These are phyloP conservation scores for Amphilophus citrinellus DNA, from an alignment of 2,113 vertebrate species.

Conservation along the genomic window DNA sequence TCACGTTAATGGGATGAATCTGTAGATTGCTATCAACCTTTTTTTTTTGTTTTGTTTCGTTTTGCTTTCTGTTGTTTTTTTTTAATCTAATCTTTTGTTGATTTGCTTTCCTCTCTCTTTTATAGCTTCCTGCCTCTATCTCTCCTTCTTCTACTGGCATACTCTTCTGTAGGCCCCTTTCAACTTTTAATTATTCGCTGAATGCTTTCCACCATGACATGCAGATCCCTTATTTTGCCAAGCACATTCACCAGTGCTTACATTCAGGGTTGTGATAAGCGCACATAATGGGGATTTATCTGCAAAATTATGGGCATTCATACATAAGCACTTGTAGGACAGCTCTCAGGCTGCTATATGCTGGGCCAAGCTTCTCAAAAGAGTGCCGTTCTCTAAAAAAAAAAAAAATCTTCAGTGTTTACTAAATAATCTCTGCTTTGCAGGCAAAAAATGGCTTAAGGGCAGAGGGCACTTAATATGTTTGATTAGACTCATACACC, in stretches of 20 bases:
- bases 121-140: slow-evolving; percentile 9
- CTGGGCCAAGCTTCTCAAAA: slow-evolving; percentile 12
- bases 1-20: not conserved
- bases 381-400: not conserved
- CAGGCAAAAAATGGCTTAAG: slow-evolving; percentile 6
- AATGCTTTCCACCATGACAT: slow-evolving; percentile 46
- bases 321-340: slow-evolving; percentile 40
- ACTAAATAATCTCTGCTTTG: slow-evolving; percentile 18
- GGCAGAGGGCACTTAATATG: not conserved
- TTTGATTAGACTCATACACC: slow-evolving; percentile 44
- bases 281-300: slow-evolving; percentile 56
- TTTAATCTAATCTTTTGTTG: not conserved
- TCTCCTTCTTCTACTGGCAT: slow-evolving; percentile 13
- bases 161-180: slow-evolving; percentile 39
- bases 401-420: slow-evolving; percentile 12
- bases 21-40: not conserved
- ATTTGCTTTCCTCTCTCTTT: slow-evolving; percentile 10
- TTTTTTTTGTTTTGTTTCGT: not conserved
- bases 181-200: slow-evolving; percentile 64
- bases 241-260: slow-evolving; percentile 41
- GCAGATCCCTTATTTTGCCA: slow-evolving; percentile 43
- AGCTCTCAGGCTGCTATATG: slow-evolving; percentile 29
- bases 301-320: slow-evolving; percentile 46
- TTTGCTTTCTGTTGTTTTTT: not conserved
- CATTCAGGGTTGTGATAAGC: slow-evolving; percentile 58